Conservation (phyloP, 2,797 vertebrate species). For the Cyclura pinguis region DNA sequence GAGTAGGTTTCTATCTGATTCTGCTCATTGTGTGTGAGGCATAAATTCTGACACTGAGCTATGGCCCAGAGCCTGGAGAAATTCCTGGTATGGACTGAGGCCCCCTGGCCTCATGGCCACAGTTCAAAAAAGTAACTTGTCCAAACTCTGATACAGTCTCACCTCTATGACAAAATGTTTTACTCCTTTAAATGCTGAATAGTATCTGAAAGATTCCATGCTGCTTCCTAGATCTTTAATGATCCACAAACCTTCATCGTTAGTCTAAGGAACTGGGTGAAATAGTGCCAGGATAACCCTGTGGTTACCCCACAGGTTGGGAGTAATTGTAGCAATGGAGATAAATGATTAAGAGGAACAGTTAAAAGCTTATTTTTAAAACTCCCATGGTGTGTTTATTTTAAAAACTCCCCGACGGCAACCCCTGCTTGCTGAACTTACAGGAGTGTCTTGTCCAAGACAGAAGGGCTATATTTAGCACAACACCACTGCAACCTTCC, state of each 20-base stretch:
- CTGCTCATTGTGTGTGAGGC: not conserved
- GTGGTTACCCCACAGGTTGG: not conserved
- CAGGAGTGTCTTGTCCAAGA: not conserved
- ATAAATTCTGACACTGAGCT: not conserved
- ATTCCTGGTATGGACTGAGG: not conserved
- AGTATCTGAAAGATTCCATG: not conserved
- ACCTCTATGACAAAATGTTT: not conserved
- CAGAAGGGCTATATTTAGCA: not conserved
- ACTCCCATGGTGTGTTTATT: not conserved
- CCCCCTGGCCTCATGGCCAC: not conserved
- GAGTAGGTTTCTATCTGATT: not conserved
- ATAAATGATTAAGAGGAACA: not conserved
- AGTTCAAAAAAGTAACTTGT: not conserved
- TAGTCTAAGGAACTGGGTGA: conserved; percentile 22
- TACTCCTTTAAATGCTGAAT: not conserved
- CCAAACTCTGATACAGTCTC: not conserved
- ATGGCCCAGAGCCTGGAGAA: not conserved
- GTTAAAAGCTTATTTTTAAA: not conserved
- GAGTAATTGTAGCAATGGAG: not conserved
- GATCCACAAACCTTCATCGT: conserved; percentile 11
- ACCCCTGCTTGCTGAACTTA: not conserved
- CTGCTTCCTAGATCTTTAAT: conserved; percentile 25
- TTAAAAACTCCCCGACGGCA: not conserved
- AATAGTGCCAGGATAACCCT: not conserved
- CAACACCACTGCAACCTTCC: not conserved